Conservation (phyloP, 1,140 invertebrate genomes). For the Bradynema listronoti region DNA sequence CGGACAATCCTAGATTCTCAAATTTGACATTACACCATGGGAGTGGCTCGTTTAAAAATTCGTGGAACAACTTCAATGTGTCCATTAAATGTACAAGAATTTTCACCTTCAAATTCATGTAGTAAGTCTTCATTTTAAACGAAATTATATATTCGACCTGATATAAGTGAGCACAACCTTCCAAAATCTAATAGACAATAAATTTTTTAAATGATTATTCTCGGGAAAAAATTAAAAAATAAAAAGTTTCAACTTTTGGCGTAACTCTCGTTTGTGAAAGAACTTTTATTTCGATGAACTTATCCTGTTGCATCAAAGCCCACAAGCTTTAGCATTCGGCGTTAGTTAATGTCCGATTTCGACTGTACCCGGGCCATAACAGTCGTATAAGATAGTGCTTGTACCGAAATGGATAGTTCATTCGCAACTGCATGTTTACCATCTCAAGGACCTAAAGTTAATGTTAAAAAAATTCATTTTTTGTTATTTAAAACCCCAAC, state of each 20-base stretch:
- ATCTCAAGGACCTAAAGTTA: slow-evolving; percentile 44
- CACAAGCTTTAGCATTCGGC: slow-evolving; percentile 50
- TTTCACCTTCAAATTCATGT: slow-evolving; percentile 46
- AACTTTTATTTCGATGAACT: slow-evolving; percentile 45
- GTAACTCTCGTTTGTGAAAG: slow-evolving; percentile 46
- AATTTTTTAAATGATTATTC: too few species aligned
- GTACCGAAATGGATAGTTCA: slow-evolving; percentile 47
- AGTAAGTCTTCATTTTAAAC: slow-evolving; percentile 50
- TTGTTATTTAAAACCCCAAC: slow-evolving; percentile 5
- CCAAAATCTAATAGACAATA: slow-evolving; percentile 39
- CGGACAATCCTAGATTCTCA: slow-evolving; percentile 54
- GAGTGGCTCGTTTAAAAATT: slow-evolving; percentile 55
- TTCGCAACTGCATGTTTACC: slow-evolving; percentile 46
- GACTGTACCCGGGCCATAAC: slow-evolving; percentile 43
- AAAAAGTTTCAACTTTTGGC: slow-evolving; percentile 37
- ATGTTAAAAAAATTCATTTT: slow-evolving; percentile 19
- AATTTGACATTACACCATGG: slow-evolving; percentile 58
- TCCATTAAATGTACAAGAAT: slow-evolving; percentile 56
- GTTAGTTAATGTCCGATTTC: slow-evolving; percentile 15
- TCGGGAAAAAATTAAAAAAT: neutral
- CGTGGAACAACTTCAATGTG: slow-evolving; percentile 55
- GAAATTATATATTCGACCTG: slow-evolving; percentile 45
- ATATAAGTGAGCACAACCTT: slow-evolving; percentile 54
- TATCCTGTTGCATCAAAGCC: slow-evolving; percentile 54
- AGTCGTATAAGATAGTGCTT: slow-evolving; percentile 42